phyloP scores from a whole-genome alignment of 2,113 vertebrate genomes.

The Lepus europaeus region DNA sequence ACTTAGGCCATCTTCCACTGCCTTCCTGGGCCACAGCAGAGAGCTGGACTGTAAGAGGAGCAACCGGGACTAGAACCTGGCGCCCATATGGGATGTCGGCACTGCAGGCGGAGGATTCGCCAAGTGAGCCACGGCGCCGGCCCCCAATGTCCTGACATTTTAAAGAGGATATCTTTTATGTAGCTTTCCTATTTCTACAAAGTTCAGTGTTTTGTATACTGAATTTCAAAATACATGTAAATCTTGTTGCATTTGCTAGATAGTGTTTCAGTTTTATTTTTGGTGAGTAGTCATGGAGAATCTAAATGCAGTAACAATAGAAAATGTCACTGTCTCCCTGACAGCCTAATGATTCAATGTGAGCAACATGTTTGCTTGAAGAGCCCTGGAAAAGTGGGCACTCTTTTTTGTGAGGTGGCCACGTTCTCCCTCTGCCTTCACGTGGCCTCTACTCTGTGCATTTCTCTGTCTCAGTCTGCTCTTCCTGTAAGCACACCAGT shows the following conservation, averaged over 20 bases:
- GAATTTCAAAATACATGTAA: background rate
- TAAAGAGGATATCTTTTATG: background rate
- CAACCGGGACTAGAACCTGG: no score
- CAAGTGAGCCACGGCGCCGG: no score
- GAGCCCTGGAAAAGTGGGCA: background rate
- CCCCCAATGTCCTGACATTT: background rate
- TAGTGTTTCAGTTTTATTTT: background rate
- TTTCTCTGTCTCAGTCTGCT: background rate
- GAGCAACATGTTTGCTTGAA: background rate
- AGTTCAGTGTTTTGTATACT: background rate
- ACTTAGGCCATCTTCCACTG: no score
- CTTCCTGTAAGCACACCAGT: background rate
- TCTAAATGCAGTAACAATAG: background rate
- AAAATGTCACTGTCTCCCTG: background rate
- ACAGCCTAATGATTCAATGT: background rate
- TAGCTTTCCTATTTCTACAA: background rate
- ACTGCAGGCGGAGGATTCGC: no score
- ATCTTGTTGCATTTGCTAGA: background rate
- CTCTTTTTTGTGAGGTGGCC: no score
- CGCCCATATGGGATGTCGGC: no score
- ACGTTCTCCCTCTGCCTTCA: background rate
- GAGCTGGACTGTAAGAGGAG: no score
- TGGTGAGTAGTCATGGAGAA: background rate
- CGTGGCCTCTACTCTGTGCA: background rate
- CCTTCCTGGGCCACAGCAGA: no score